Base-by-base conservation (phyloP, 35 echinoderm and acorn worm species). In the Nesometra sesokonis region DNA sequence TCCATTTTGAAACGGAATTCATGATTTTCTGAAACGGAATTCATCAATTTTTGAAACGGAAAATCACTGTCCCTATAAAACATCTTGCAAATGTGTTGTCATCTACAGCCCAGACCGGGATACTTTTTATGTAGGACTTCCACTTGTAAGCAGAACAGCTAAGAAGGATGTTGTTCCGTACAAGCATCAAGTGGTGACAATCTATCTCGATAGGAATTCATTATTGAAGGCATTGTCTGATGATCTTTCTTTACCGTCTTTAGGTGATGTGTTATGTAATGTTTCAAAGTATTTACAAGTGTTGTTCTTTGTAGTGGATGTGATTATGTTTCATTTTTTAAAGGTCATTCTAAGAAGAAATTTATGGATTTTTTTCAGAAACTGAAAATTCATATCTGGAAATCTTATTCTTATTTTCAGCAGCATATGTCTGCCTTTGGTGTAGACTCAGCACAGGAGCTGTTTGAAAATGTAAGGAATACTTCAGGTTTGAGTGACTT, bases 261-360 rank as follows among this genome's bases (percentile, higher is more conserved):
- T 88, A 4, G 79, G 78, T 78, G 80, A 86, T 31, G 0, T 35
- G 21, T 30, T 84, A 31, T 35, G 32, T 76, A 37, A 82, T 77
- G 33, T 92, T 78, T 29, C 35, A 5, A 33, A 84, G 33, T 85
- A 47, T 17, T 78, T 88, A n/a, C 91, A 92, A 36, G 79, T 92
- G 33, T 32, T 92, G 19, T 92, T 88, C 46, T 92, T 21, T n/a
- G n/a, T n/a, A n/a, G n/a, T n/a, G n/a, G 91, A 5, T 92, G 86
- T 88, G 91, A 92, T 34, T 92, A 88, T 92, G 91, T 92, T 21
- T 92, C 91, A 0, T 88, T 84, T 46, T 92, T 92, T 47, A 84
- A 77, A 80, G 82, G 82, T n/a, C 79, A 88, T 35, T 40, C 81
- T 13, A 92, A 91, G 76, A 84, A 81, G 34, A 39, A 17, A 32